Evolutionary conservation across 2,888 invertebrate species (phyloP).

Genomic region (Lysandra bellargus): DNA sequence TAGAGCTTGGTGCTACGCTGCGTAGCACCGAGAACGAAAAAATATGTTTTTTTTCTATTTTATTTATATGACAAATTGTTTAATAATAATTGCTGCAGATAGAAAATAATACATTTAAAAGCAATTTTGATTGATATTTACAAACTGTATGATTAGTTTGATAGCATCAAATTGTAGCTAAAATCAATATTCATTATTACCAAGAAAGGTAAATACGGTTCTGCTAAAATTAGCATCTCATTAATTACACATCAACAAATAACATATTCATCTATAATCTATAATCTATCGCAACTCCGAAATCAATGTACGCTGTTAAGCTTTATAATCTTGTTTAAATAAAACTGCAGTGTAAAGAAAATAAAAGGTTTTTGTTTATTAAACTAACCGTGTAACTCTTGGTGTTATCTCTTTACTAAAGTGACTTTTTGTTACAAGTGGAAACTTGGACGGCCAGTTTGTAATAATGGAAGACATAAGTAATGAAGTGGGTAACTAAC

Average conservation of each 20-base stretch:
- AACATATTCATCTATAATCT: not conserved
- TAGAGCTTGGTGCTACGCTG: not conserved
- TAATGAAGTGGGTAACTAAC: no score
- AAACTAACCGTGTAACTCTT: not conserved
- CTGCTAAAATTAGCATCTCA: not conserved
- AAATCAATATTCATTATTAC: no score
- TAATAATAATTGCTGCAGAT: no score
- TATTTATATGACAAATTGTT: no score
- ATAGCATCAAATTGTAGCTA: no score
- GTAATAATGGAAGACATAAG: not conserved
- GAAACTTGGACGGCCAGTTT: slow-evolving; percentile 5
- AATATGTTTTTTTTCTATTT: no score
- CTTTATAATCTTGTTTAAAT: no score
- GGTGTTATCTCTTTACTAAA: not conserved
- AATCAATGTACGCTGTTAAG: not conserved
- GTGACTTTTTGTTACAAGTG: not conserved
- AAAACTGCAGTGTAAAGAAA: not conserved
- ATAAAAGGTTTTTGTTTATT: not conserved
- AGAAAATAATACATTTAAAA: no score
- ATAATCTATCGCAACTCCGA: not conserved
- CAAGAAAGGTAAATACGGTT: no score
- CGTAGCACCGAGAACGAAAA: no score
- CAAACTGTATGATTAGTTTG: no score
- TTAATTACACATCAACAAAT: not conserved
- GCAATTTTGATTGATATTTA: no score